These are phyloP conservation scores for Eilema caniola DNA, from an alignment of 2,888 invertebrate species.

Conservation along the genomic window DNA sequence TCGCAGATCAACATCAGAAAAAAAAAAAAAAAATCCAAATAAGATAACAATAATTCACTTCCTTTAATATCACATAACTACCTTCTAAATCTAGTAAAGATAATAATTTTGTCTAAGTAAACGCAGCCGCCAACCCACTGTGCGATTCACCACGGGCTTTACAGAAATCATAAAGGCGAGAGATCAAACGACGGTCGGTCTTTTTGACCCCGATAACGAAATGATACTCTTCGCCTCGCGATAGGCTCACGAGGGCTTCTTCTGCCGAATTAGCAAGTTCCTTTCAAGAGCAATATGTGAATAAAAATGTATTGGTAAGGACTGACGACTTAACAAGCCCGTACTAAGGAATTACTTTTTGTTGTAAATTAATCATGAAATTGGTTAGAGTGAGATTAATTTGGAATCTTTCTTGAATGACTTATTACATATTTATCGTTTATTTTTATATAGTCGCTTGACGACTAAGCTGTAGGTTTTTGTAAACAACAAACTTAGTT, in stretches of 20 bases:
- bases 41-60: not conserved
- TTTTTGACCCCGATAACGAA: slow-evolving; percentile 69
- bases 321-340: not conserved
- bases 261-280: slow-evolving; percentile 50
- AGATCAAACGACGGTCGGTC: slow-evolving; percentile 71
- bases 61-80: not conserved
- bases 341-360: not conserved
- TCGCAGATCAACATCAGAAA: too few relatives aligned
- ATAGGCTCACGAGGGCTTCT: slow-evolving; percentile 51
- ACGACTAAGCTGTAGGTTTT: too few relatives aligned
- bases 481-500: too few relatives aligned
- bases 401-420: too few relatives aligned
- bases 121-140: slow-evolving; percentile 27
- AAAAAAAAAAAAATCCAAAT: too few relatives aligned
- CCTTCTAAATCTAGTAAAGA: not conserved
- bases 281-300: slow-evolving; percentile 26
- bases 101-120: slow-evolving; percentile 31
- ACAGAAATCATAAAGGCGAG: slow-evolving; percentile 68
- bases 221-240: slow-evolving; percentile 62
- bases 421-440: too few relatives aligned
- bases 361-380: not conserved
- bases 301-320: slow-evolving; percentile 3
- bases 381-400: too few relatives aligned
- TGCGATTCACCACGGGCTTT: slow-evolving; percentile 51
- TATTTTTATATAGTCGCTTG: too few relatives aligned